Percentiles rank a stretch among this genome's conserved stretches.
Evolutionary conservation across 2,797 vertebrate genomes (phyloP).

Genomic region (Betta splendens): DNA sequence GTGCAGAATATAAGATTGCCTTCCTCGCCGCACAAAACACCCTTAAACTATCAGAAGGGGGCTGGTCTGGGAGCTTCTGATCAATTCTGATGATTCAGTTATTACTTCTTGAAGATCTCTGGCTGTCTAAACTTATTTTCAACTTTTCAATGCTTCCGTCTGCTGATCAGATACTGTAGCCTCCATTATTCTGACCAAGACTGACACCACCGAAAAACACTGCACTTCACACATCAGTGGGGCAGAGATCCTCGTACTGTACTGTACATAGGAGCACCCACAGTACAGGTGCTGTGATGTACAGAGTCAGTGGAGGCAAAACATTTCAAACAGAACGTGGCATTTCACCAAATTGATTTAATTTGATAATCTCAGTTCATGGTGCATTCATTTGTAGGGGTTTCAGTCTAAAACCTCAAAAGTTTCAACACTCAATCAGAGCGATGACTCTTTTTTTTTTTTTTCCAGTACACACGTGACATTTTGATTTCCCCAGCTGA

Average conservation of each 20-base stretch:
- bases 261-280: too few relatives aligned
- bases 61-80: slow-evolving; percentile 8
- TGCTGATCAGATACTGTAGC: neutral
- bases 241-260: too few relatives aligned
- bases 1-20: slow-evolving; percentile 22
- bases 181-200: neutral
- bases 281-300: too few relatives aligned
- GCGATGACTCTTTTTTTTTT: neutral
- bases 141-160: neutral
- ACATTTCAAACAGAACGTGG: too few relatives aligned
- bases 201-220: neutral
- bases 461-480: slow-evolving; percentile 31
- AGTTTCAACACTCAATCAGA: neutral
- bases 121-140: slow-evolving; percentile 11
- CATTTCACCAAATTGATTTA: too few relatives aligned
- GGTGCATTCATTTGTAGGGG: too few relatives aligned
- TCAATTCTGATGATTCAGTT: slow-evolving; percentile 11
- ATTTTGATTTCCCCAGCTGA: slow-evolving; percentile 28
- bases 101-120: neutral
- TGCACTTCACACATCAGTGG: too few relatives aligned
- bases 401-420: slow-evolving; percentile 8
- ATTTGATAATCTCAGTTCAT: too few relatives aligned
- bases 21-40: slow-evolving; percentile 11
- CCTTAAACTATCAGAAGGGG: neutral
- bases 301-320: too few relatives aligned